Conservation (phyloP, 1,140 invertebrate species). For the Rhopalosiphum padi region DNA sequence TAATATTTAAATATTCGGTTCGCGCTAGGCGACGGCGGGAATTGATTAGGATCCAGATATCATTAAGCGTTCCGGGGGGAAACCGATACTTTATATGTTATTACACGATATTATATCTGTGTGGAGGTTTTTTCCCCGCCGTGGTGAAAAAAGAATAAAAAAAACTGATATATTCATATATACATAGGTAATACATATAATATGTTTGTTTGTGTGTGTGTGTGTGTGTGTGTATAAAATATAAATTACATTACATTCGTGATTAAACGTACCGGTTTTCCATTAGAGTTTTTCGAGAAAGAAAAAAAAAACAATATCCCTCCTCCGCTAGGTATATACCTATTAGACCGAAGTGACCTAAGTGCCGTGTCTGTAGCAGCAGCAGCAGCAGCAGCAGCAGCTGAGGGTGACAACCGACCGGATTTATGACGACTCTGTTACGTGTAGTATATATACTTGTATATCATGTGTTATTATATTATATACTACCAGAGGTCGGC, state of each 20-base stretch:
- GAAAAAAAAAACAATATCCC: conserved; percentile 29
- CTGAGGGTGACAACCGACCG: conserved; percentile 45
- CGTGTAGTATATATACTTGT: neutral
- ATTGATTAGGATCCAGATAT: conserved; percentile 48
- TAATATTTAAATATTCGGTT: conserved; percentile 55
- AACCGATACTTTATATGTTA: conserved; percentile 37
- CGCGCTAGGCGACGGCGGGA: conserved; percentile 31
- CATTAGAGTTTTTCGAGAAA: conserved; percentile 1
- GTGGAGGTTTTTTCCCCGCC: neutral
- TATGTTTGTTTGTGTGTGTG: neutral
- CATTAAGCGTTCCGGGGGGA: conserved; percentile 37
- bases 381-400: neutral
- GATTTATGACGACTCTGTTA: conserved; percentile 53
- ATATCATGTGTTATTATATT: neutral
- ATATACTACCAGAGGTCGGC: neutral
- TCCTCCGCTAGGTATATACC: neutral
- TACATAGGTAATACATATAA: conserved; percentile 6
- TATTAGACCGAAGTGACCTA: neutral
- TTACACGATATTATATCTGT: conserved; percentile 10
- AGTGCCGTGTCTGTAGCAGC: neutral
- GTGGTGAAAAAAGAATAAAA: neutral
- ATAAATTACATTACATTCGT: conserved; percentile 39
- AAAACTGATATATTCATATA: neutral
- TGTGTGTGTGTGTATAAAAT: neutral
- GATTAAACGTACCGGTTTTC: conserved; percentile 50